Percentiles rank a stretch among this genome's conserved stretches.
These are phyloP conservation scores for Steatocranus sp. DNA, from an alignment of 2,797 vertebrate species.

Conservation along the genomic window DNA sequence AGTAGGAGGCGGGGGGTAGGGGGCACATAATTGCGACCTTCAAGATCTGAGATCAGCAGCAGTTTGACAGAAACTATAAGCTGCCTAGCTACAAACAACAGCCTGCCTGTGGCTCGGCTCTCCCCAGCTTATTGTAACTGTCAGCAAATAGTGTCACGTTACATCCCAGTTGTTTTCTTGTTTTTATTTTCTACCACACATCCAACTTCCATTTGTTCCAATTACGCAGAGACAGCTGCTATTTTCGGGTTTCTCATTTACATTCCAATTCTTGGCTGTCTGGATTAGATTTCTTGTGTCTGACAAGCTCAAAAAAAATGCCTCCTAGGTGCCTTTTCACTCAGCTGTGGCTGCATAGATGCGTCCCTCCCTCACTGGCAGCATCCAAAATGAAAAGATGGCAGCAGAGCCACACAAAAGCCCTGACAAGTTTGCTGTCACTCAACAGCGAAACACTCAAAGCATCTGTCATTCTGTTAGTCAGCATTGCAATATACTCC, in stretches of 20 bases:
- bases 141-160: conserved; percentile 58
- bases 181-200: conserved; percentile 50
- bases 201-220: conserved; percentile 68
- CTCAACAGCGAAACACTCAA: conserved; percentile 51
- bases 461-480: conserved; percentile 60
- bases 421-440: conserved; percentile 66
- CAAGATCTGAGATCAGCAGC: conserved; percentile 52
- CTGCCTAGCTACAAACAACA: conserved; percentile 47
- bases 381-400: conserved; percentile 53
- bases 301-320: conserved; percentile 59
- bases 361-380: conserved; percentile 52
- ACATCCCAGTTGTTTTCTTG: conserved; percentile 47
- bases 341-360: conserved; percentile 47
- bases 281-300: conserved; percentile 51
- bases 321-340: conserved; percentile 62
- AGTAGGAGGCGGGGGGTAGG: not conserved
- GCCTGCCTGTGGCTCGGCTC: conserved; percentile 27
- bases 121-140: conserved; percentile 40
- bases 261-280: conserved; percentile 46
- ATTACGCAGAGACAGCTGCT: conserved; percentile 64
- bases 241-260: conserved; percentile 53
- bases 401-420: conserved; percentile 49
- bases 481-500: conserved; percentile 53
- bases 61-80: conserved; percentile 57
- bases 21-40: conserved; percentile 61